Evolutionary conservation across 2,888 invertebrate genomes (phyloP), one percentile per base, ranked within the genome.

Genomic region (Acronicta alni): DNA sequence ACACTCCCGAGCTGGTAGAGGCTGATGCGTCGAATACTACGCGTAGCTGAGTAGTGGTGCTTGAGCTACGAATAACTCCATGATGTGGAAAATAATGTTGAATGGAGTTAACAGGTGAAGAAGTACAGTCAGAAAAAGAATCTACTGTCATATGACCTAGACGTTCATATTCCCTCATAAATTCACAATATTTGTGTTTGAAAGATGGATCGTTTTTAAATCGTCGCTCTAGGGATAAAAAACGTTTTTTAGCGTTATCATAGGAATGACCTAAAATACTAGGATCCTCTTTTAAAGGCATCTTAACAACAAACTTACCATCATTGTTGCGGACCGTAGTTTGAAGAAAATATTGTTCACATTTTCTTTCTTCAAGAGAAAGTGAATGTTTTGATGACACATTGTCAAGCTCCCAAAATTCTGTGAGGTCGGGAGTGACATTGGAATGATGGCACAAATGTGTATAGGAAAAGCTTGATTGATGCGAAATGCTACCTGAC

Each of bases 311-410:
- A 20, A 20, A 20, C 20, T 5, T 20, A 20, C 20, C 20, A 20
- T 20, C 20, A 5, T 5, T 2, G 1, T 56, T 39, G 26, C 72
- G 68, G 0, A 6, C 26, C 8, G 60, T 68, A n/a, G 45, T 66
- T 10, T 57, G 9, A 10, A 15, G 7, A 45, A 77, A 75, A 10
- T 9, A 35, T 32, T 60, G 15, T 30, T 75, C 72, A 57, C 75
- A 75, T 1, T 43, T 46, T 8, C 55, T 48, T 39, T 75, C 71
- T 26, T 75, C 72, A 0, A 12, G 5, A 10, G 63, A 37, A 9
- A 57, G 37, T 5, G 41, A 30, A 16, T 69, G 57, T 18, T 57
- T 56, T 6, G 56, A 1, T 9, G 68, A 49, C 14, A 75, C 41
- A 16, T 54, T 23, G 9, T 77, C 70, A 18, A 46, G 46, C 46